Evolutionary conservation across 2,888 invertebrate genomes (phyloP), one percentile per base, ranked within the genome.

Genomic region (Tenthredo amoena): DNA sequence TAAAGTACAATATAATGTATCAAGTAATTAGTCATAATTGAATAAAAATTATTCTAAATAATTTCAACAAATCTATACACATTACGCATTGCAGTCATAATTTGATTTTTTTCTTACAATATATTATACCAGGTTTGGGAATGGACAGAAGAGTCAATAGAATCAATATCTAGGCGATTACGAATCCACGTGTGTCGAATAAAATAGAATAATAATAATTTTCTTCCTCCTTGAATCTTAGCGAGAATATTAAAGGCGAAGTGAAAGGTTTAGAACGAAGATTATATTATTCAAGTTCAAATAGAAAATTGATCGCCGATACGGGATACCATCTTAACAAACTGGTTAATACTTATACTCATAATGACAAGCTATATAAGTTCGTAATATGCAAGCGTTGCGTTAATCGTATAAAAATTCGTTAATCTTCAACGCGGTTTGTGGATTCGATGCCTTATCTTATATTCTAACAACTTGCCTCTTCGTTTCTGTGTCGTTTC

Each of bases 211-310:
- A 12, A 68, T 68, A 26, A 18, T 68, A 21, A 31, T 15, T 68
- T 47, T 34, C 34, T 68, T 68, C 18, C 5, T 34, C 34, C 5
- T 34, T 34, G 62, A 62, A 62, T 12, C 4, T 62, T 62, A 1
- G 9, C 26, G 10, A 62, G 21, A 68, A 68, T 31, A 62, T 68
- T 18, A 18, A 68, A 68, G 34, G 68, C 34, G 12, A 68, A 68
- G 5, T 34, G 15, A 68, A 68, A 68, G 15, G 68, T 26, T 68
- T 34, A 68, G 18, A 68, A 34, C 26, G 18, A 34, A 68, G 15
- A 5, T 68, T 34, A n/a, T 68, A n/a, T n/a, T 55, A 68, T 68
- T 68, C 68, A 68, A 68, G 34, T 68, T 68, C 68, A 68, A 68
- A 68, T 68, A 34, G 2, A 68, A 68, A 68, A 34, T 34, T 34